A percentile compares a stretch with the other conserved stretches of the same genome.
These are phyloP conservation scores for Podarcis lilfordi DNA, from an alignment of 2,797 vertebrate species.

Conservation along the genomic window DNA sequence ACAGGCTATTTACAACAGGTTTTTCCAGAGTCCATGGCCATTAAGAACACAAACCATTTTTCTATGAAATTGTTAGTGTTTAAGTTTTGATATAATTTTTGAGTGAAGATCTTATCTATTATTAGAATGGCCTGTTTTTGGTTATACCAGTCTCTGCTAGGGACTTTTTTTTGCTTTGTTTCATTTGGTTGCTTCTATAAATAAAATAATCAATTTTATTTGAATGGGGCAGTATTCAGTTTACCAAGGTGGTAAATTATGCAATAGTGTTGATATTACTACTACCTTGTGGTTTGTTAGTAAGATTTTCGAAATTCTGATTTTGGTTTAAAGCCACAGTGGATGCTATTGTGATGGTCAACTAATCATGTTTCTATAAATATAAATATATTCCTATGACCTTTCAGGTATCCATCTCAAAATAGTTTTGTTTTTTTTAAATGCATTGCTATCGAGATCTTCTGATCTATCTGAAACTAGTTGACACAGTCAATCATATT, in stretches of 20 bases:
- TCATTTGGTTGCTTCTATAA: not conserved
- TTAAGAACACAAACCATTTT: not conserved
- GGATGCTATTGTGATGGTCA: not conserved
- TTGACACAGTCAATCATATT: not conserved
- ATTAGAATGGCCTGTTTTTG: not conserved
- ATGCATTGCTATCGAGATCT: not conserved
- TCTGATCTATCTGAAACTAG: not conserved
- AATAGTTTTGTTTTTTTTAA: not conserved
- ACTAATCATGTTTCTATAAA: not conserved
- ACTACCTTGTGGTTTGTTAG: not conserved
- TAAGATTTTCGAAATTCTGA: not conserved
- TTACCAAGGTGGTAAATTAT: not conserved
- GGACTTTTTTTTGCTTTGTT: not conserved
- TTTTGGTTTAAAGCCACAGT: not conserved
- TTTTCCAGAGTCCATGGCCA: not conserved
- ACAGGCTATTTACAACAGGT: not conserved
- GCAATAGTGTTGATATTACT: not conserved
- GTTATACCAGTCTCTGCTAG: not conserved
- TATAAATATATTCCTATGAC: not conserved
- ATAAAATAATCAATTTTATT: not conserved
- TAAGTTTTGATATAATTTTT: not conserved
- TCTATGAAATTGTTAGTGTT: not conserved
- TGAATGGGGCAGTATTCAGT: not conserved
- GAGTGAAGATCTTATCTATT: not conserved
- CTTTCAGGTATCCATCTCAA: not conserved